These are phyloP conservation scores for Brevimyrus niger DNA, from an alignment of 2,113 vertebrate species.

Conservation along the genomic window DNA sequence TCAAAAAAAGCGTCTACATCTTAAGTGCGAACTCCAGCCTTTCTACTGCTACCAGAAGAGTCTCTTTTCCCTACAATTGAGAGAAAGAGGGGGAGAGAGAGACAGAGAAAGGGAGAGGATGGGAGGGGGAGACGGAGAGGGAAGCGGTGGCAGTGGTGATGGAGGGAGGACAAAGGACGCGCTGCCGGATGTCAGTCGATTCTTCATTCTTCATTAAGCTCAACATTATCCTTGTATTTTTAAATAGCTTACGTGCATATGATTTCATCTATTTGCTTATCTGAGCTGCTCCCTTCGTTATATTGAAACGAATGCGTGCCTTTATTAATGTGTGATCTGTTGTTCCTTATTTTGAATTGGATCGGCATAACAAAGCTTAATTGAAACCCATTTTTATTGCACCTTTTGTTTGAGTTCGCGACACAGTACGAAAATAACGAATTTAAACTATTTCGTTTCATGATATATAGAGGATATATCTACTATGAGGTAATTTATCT, in stretches of 20 bases:
- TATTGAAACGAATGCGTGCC: not conserved
- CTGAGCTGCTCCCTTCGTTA: not conserved
- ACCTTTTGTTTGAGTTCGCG: not conserved
- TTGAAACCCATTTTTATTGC: not conserved
- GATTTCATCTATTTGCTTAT: not conserved
- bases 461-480: not conserved
- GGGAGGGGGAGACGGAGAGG: not conserved
- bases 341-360: not conserved
- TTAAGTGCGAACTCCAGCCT: constrained; percentile 35
- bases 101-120: constrained; percentile 25
- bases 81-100: constrained; percentile 10
- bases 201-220: not conserved
- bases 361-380: not conserved
- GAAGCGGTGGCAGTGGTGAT: not conserved
- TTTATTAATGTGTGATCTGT: not conserved
- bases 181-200: not conserved
- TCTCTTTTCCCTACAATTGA: not conserved
- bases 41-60: constrained; percentile 3
- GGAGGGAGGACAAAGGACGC: not conserved
- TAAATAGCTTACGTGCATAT: not conserved
- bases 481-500: not conserved
- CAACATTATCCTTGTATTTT: not conserved
- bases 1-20: constrained; percentile 16
- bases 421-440: not conserved
- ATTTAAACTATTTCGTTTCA: not conserved